These are phyloP conservation scores for Meta bourneti DNA, from an alignment of 2,888 invertebrate genomes.

Conservation along the genomic window DNA sequence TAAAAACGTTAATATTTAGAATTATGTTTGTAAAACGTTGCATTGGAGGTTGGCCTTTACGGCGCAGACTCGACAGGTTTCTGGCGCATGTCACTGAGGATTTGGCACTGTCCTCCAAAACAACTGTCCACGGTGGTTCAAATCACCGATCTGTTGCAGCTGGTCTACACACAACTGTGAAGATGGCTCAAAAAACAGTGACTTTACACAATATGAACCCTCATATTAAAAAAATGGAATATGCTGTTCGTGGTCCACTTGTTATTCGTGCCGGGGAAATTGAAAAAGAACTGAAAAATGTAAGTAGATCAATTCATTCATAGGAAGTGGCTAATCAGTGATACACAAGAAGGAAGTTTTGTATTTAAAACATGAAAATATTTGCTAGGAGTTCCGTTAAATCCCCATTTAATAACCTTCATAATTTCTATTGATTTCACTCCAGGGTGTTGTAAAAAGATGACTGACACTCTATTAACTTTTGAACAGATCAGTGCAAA, in stretches of 20 bases:
- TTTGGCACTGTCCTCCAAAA: constrained; percentile 72
- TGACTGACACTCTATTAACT: too few relatives aligned
- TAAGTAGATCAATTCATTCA: constrained; percentile 1
- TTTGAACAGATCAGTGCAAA: too few relatives aligned
- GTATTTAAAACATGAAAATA: too few relatives aligned
- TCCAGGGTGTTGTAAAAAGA: too few relatives aligned
- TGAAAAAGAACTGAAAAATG: constrained; percentile 87
- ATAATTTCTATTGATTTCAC: too few relatives aligned
- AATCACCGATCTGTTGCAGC: neutral
- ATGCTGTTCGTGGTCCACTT: constrained; percentile 98
- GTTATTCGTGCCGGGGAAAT: constrained; percentile 95
- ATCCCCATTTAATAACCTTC: too few relatives aligned
- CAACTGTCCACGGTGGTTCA: constrained; percentile 67
- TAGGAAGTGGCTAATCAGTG: too few relatives aligned
- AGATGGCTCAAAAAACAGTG: constrained; percentile 67
- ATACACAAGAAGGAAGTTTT: too few relatives aligned
- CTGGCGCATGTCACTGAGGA: constrained; percentile 66
- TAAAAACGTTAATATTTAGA: neutral
- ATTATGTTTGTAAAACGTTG: constrained; percentile 56
- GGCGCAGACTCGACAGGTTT: constrained; percentile 64
- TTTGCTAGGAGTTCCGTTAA: too few relatives aligned
- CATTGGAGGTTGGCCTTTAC: constrained; percentile 21
- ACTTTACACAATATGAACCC: constrained; percentile 91
- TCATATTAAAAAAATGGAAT: constrained; percentile 94
- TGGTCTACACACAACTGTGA: constrained; percentile 50